Base-by-base conservation (phyloP, 2,888 invertebrate genomes). In the Ophion costatus region DNA sequence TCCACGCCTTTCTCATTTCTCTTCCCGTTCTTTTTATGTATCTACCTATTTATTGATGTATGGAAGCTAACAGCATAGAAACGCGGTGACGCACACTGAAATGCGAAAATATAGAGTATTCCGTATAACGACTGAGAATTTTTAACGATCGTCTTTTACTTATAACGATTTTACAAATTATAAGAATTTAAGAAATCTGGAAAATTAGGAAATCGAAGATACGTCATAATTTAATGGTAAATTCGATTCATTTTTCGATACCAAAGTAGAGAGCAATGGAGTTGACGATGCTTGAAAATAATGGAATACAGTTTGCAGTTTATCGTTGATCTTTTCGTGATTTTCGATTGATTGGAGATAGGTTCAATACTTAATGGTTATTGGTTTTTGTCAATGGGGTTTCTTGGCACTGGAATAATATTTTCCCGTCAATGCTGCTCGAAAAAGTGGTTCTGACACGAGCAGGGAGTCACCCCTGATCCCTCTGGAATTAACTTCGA, bases 1-100 rank as follows among this genome's bases (percentile, higher is more conserved):
- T 71, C 24, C 14, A 76, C 42, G 59, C 66, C 80, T 69, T 79
- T 76, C 63, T 81, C 80, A 75, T 71, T 77, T 33, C 38, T 67
- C 20, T 63, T 57, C 57, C 14, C 66, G 14, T 20, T 45, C 33
- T 74, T 61, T 61, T 24, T 45, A 33, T 14, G 22, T 38, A 38
- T n/a, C 20, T 42, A 17, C 33, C 6, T 38, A 22, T 64, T 67
- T 73, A 56, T 73, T 42, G 38, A 51, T 51, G 51, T 51, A 17
- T 5, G 51, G 17, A 17, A 51, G 14, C 51, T 51, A 51, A 71
- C 64, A n/a, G 75, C 82, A 69, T 70, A 59, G 64, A 80, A 79
- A 83, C 79, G 42, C 75, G 67, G 45, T 51, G 33, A 64, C 70
- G 51, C 17, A 61, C n/a, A 20, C 17, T 59, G 33, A 14, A 20